Conservation (phyloP, 2,113 vertebrate genomes). For the Cyprinodon brontotheroides region DNA sequence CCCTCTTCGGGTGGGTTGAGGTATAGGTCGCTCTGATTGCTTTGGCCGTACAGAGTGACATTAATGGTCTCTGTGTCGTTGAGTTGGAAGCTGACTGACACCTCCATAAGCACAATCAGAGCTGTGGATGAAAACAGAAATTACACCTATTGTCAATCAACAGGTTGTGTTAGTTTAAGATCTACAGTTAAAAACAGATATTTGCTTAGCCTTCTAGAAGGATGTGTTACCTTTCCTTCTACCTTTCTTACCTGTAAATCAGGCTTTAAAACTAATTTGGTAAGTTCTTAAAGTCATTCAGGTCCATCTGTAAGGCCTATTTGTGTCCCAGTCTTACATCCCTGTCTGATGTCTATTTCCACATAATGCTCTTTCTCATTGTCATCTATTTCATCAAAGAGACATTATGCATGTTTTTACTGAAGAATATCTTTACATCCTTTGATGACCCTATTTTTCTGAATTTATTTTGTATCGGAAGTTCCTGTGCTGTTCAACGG, state of each 20-base stretch:
- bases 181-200: background rate
- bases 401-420: too few relatives aligned
- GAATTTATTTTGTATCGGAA: too few relatives aligned
- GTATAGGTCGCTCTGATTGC: slow-evolving; percentile 34
- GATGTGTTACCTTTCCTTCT: background rate
- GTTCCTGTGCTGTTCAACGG: too few relatives aligned
- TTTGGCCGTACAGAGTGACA: slow-evolving; percentile 49
- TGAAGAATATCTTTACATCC: too few relatives aligned
- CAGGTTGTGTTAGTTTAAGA: background rate
- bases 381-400: too few relatives aligned
- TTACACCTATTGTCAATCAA: background rate
- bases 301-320: too few relatives aligned
- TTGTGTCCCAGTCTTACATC: too few relatives aligned
- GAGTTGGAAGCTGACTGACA: slow-evolving; percentile 49
- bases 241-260: too few relatives aligned
- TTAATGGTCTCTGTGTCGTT: slow-evolving; percentile 20
- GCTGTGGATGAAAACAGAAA: slow-evolving; percentile 25
- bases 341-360: too few relatives aligned
- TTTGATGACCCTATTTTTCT: too few relatives aligned
- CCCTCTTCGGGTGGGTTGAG: slow-evolving; percentile 42
- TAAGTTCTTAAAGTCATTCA: too few relatives aligned
- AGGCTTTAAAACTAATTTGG: background rate
- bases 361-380: too few relatives aligned
- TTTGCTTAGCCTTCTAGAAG: background rate
- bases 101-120: slow-evolving; percentile 18